phyloP scores from a whole-genome alignment of 35 echinoderm and acorn worm species.

The Nesometra sesokonis region DNA sequence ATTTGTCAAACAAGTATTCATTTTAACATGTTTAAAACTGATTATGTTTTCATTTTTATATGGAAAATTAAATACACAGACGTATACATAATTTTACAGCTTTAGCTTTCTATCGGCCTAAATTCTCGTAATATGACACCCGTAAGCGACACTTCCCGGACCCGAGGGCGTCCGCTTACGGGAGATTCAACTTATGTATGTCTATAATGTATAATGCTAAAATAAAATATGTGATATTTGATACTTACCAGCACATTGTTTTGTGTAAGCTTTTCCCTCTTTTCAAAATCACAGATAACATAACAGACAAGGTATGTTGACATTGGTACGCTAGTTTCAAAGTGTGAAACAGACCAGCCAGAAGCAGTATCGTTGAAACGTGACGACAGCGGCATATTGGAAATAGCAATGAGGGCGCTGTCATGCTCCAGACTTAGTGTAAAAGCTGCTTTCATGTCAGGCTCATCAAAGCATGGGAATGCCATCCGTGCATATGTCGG shows the following conservation, averaged over 20 bases:
- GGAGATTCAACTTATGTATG: too few species aligned
- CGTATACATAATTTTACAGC: too few species aligned
- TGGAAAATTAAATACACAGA: too few species aligned
- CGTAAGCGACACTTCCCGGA: too few species aligned
- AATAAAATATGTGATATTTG: too few species aligned
- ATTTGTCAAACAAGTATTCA: too few species aligned
- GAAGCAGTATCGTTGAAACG: not conserved
- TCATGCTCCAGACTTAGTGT: constrained; percentile 55
- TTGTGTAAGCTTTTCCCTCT: constrained; percentile 6
- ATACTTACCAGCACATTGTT: constrained; percentile 49
- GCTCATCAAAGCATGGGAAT: constrained; percentile 96
- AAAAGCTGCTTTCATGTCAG: constrained; percentile 82
- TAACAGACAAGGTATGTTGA: constrained; percentile 74
- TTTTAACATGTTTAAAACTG: too few species aligned
- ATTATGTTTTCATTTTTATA: too few species aligned
- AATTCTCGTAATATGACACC: too few species aligned
- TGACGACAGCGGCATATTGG: constrained; percentile 58
- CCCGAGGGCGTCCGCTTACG: too few species aligned
- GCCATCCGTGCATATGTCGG: constrained; percentile 81
- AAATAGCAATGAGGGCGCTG: constrained; percentile 45
- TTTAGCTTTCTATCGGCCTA: too few species aligned
- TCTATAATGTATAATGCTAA: too few species aligned
- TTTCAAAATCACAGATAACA: constrained; percentile 61
- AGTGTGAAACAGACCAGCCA: constrained; percentile 40
- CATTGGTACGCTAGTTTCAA: constrained; percentile 70